Evolutionary conservation across 1,140 invertebrate species (phyloP), one percentile per base, ranked within the genome.

Genomic region (Heliconius melpomene): DNA sequence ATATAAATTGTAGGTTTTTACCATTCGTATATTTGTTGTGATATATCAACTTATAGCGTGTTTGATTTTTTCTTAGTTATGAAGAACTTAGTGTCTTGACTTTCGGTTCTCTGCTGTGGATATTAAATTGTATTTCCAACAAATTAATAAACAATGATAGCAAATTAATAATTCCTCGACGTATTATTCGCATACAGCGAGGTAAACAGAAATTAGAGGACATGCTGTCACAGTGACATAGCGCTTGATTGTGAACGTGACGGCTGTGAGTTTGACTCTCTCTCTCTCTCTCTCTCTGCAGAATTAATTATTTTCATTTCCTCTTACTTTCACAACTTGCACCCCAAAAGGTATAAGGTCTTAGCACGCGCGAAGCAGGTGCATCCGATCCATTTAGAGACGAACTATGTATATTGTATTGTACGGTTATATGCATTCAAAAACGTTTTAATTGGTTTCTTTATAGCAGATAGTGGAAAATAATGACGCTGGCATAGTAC

Each of bases 331-430:
- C 74, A 36, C 74, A 60, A 20, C 75, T 85, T 82, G 72, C 13
- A 78, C 74, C 80, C 74, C 75, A 73, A 13, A 1, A 46, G 38
- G 71, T 26, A n/a, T 54, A 79, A 76, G 74, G 60, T 76, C 72
- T 75, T 75, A 76, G 70, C 79, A 73, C 79, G 79, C 70, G 79
- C 79, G 26, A 74, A 70, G 84, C 82, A 85, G 84, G 79, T 85
- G 82, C 57, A 46, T 70, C 60, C 78, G 74, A 54, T 75, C 79
- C 74, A 50, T 80, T 76, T 80, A 75, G 72, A 80, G 79, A 76
- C 79, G 70, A 18, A 32, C 75, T 5, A 13, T 66, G 26, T 66
- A 66, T 66, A 29, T 66, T 66, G 60, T 66, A 60, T 60, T 60
- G 60, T 66, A 29, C 23, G 26, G 11, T 29, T 66, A 26, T 66